Percentiles rank a stretch among this genome's conserved stretches.
Conservation (phyloP, 1,140 invertebrate genomes). For the Scaptomyza graminum region DNA sequence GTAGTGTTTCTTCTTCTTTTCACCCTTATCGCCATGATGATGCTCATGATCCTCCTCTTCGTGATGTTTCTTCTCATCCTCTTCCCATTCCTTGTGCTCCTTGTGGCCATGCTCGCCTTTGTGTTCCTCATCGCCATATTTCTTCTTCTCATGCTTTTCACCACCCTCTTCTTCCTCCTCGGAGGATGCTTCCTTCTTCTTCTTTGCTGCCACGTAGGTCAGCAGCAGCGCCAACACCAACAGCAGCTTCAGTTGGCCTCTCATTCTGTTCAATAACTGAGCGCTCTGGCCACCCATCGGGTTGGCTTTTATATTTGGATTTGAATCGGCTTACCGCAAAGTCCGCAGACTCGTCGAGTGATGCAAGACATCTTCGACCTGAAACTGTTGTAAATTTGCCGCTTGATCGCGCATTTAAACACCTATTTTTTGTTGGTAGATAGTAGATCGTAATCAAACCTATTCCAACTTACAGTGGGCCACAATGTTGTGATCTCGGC, state of each 20-base stretch:
- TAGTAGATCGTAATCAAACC: constrained; percentile 22
- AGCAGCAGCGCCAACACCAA: constrained; percentile 69
- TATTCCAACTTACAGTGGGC: constrained; percentile 41
- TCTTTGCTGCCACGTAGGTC: constrained; percentile 65
- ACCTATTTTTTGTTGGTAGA: constrained; percentile 10
- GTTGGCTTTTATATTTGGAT: constrained; percentile 56
- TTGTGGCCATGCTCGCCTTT: constrained; percentile 87
- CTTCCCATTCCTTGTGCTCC: constrained; percentile 83
- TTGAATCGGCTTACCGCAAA: constrained; percentile 54
- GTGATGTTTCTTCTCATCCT: constrained; percentile 87
- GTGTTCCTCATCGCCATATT: constrained; percentile 85
- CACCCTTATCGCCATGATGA: constrained; percentile 86
- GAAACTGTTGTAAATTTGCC: constrained; percentile 51
- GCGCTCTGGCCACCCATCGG: background rate
- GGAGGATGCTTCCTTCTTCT: constrained; percentile 71
- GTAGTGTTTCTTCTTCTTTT: constrained; percentile 87
- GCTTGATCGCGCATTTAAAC: constrained; percentile 48
- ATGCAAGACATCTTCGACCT: constrained; percentile 47
- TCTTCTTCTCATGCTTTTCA: constrained; percentile 84
- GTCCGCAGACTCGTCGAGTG: constrained; percentile 31
- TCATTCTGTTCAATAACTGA: constrained; percentile 59
- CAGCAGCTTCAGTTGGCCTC: constrained; percentile 61
- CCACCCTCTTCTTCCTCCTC: constrained; percentile 83
- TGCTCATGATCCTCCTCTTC: constrained; percentile 87
- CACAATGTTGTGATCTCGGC: constrained; percentile 5